Evolutionary conservation across 2,888 invertebrate species (phyloP).

Genomic region (Thalpophila matura): DNA sequence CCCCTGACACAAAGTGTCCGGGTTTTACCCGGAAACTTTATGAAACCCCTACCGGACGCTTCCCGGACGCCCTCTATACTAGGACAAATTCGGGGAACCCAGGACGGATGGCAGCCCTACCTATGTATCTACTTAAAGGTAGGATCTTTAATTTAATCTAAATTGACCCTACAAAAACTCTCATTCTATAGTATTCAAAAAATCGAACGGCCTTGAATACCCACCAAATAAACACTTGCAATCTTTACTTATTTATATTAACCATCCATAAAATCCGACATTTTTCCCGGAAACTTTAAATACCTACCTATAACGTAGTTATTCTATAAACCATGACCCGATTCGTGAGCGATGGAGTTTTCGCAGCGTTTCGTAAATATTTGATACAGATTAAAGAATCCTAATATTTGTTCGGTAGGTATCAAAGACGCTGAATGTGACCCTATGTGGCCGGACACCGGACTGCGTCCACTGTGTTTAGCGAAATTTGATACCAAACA

Average conservation of each 20-base stretch:
- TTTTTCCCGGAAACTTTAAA: slow-evolving; percentile 33
- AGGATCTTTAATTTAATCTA: background rate
- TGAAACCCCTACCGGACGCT: too few species aligned
- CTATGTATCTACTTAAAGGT: background rate
- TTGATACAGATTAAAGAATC: slow-evolving; percentile 21
- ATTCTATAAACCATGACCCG: slow-evolving; percentile 62
- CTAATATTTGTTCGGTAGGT: background rate
- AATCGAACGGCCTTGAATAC: slow-evolving; percentile 2
- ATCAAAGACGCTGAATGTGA: slow-evolving; percentile 17
- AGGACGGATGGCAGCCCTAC: too few species aligned
- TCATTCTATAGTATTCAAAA: background rate
- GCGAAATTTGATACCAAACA: slow-evolving; percentile 55
- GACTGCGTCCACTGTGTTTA: slow-evolving; percentile 7
- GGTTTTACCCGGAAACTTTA: too few species aligned
- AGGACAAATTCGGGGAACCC: too few species aligned
- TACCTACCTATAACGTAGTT: slow-evolving; percentile 49
- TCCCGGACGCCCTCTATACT: too few species aligned
- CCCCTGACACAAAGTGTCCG: too few species aligned
- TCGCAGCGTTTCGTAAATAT: slow-evolving; percentile 43
- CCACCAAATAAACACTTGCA: slow-evolving; percentile 20
- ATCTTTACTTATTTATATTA: slow-evolving; percentile 1
- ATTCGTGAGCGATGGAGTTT: slow-evolving; percentile 43
- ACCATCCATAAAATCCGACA: slow-evolving; percentile 11
- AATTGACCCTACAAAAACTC: background rate
- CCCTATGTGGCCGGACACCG: slow-evolving; percentile 14